A percentile compares a stretch with the other conserved stretches of the same genome.
Conservation (phyloP, 2,888 invertebrate species). For the Melanostoma scalare region DNA sequence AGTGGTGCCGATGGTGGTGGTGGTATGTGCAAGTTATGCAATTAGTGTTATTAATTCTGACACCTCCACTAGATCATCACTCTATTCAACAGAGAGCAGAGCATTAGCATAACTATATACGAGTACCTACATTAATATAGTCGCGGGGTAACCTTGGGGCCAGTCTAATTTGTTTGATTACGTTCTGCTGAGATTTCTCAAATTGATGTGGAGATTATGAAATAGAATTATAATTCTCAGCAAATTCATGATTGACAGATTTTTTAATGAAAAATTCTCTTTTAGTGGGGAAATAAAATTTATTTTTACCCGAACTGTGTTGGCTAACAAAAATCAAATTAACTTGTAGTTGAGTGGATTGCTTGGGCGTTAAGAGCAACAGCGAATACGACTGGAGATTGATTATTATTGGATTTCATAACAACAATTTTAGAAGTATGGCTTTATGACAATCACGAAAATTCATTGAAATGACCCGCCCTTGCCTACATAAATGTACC, state of each 20-base stretch:
- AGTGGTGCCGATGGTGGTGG: background rate
- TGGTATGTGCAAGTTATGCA: slow-evolving; percentile 44
- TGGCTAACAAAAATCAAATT: no score
- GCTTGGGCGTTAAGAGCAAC: no score
- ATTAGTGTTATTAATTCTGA: slow-evolving; percentile 68
- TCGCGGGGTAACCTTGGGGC: slow-evolving; percentile 40
- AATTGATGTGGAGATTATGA: slow-evolving; percentile 49
- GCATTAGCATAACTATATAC: slow-evolving; percentile 34
- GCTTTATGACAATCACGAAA: no score
- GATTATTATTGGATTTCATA: no score
- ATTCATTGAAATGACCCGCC: no score
- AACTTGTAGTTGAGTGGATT: no score
- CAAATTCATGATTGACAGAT: slow-evolving; percentile 57
- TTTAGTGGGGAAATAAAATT: background rate
- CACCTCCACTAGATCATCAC: slow-evolving; percentile 57
- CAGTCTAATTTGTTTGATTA: slow-evolving; percentile 34
- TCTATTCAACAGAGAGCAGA: background rate
- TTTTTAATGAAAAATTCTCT: slow-evolving; percentile 52
- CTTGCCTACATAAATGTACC: no score
- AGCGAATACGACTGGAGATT: no score
- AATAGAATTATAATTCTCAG: slow-evolving; percentile 52
- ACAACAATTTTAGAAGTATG: no score
- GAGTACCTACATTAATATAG: background rate
- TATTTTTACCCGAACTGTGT: no score
- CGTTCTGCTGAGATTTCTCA: slow-evolving; percentile 33